phyloP scores from a whole-genome alignment of 2,797 vertebrate genomes.

The Bothrops alternatus region DNA sequence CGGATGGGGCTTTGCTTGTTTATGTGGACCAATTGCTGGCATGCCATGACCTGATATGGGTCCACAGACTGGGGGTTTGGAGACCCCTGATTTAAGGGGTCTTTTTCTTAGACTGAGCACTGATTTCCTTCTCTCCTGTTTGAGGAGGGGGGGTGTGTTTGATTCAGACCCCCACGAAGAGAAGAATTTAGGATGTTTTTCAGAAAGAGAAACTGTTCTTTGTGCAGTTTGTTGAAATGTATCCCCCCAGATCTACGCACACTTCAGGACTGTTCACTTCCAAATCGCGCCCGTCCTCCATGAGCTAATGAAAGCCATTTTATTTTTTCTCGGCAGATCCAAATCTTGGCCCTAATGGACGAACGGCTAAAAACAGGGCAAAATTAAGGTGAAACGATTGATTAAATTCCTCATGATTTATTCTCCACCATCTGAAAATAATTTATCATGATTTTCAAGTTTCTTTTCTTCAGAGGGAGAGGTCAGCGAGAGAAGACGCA shows the following conservation, averaged over 20 bases:
- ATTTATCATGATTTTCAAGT: not conserved
- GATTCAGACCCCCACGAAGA: no score
- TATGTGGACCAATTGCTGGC: no score
- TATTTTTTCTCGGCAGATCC: not conserved
- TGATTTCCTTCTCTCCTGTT: not conserved
- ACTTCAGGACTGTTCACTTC: not conserved
- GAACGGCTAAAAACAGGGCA: not conserved
- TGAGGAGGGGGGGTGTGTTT: not conserved
- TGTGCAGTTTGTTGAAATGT: not conserved
- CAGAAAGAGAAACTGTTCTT: not conserved
- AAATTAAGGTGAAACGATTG: not conserved
- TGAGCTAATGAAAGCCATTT: not conserved
- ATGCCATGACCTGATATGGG: rapidly evolving
- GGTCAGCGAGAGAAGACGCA: not conserved
- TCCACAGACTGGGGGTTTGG: no score
- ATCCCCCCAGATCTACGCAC: not conserved
- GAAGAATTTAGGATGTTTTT: not conserved
- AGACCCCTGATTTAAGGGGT: no score
- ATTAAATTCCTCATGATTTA: slow-evolving; percentile 20
- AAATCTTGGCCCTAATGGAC: not conserved
- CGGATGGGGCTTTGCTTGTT: no score
- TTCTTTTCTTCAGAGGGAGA: not conserved
- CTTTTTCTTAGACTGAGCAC: not conserved
- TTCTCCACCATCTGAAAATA: slow-evolving; percentile 18
- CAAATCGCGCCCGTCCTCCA: slow-evolving; percentile 13